phyloP scores from a whole-genome alignment of 1,140 invertebrate genomes.

The Aplysia californica region DNA sequence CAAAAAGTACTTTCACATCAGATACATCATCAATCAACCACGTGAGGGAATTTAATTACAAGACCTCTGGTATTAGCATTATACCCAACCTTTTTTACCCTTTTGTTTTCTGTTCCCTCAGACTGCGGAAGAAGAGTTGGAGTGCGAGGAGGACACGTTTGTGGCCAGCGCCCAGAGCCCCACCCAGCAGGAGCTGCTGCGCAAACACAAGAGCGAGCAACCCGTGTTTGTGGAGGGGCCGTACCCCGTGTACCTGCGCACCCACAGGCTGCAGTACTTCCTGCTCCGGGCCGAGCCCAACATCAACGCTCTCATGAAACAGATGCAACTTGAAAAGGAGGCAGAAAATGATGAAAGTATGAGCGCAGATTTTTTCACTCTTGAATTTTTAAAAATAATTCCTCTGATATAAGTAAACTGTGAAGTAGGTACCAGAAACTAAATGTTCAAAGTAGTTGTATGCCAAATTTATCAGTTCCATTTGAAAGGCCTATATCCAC shows the following conservation, averaged over 20 bases:
- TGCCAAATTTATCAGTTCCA: too few relatives aligned
- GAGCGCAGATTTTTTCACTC: too few relatives aligned
- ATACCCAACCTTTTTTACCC: not conserved
- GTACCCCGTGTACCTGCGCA: conserved; percentile 82
- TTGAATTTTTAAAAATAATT: too few relatives aligned
- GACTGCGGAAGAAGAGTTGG: conserved; percentile 34
- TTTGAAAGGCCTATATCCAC: too few relatives aligned
- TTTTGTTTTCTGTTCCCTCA: too few relatives aligned
- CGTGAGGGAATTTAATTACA: too few relatives aligned
- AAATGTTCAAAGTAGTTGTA: too few relatives aligned
- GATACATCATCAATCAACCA: too few relatives aligned
- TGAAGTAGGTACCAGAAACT: too few relatives aligned
- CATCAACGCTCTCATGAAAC: conserved; percentile 65
- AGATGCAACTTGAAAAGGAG: conserved; percentile 39
- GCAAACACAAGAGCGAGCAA: conserved; percentile 75
- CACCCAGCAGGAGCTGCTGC: conserved; percentile 80
- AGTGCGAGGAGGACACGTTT: conserved; percentile 88
- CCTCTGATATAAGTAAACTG: too few relatives aligned
- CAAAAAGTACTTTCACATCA: too few relatives aligned
- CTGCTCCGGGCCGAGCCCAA: conserved; percentile 78
- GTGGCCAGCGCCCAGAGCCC: conserved; percentile 90
- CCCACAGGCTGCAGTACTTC: conserved; percentile 86
- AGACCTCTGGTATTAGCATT: too few relatives aligned
- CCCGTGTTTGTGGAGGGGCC: conserved; percentile 91
- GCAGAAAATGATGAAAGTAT: conserved; percentile 28